Evolutionary conservation across 1,140 invertebrate species (phyloP).

Genomic region (Trichonephila inaurata): DNA sequence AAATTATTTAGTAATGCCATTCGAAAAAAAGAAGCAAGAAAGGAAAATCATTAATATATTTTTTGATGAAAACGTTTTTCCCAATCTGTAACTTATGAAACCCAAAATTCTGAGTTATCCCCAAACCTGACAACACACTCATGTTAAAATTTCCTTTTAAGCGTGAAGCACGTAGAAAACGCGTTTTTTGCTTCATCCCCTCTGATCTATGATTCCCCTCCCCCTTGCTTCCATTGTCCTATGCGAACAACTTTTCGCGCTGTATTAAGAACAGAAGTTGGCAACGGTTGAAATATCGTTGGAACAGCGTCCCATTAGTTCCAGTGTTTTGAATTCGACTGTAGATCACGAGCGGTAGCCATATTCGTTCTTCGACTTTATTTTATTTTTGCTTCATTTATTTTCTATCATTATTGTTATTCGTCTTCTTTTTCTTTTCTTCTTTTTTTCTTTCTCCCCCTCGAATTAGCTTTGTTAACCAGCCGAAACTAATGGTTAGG

Average conservation of each 20-base stretch:
- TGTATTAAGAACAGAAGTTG: background rate
- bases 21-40: background rate
- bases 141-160: conserved; percentile 27
- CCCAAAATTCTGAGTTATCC: conserved; percentile 12
- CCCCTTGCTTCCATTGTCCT: background rate
- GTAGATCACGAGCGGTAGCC: conserved; percentile 49
- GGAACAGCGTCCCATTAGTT: conserved; percentile 72
- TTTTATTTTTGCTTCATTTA: conserved; percentile 34
- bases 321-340: conserved; percentile 44
- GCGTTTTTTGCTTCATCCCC: background rate
- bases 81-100: background rate
- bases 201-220: background rate
- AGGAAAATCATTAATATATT: background rate
- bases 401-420: conserved; percentile 24
- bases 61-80: background rate
- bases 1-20: background rate
- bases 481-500: conserved; percentile 61
- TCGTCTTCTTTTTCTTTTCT: background rate
- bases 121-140: conserved; percentile 3
- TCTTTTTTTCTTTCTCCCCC: background rate
- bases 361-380: conserved; percentile 10
- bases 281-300: conserved; percentile 71
- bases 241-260: conserved; percentile 17
- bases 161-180: conserved; percentile 35
- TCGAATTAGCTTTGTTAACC: conserved; percentile 65